Base-by-base conservation (phyloP, 2,113 vertebrate genomes). In the Ascaphus truei region DNA sequence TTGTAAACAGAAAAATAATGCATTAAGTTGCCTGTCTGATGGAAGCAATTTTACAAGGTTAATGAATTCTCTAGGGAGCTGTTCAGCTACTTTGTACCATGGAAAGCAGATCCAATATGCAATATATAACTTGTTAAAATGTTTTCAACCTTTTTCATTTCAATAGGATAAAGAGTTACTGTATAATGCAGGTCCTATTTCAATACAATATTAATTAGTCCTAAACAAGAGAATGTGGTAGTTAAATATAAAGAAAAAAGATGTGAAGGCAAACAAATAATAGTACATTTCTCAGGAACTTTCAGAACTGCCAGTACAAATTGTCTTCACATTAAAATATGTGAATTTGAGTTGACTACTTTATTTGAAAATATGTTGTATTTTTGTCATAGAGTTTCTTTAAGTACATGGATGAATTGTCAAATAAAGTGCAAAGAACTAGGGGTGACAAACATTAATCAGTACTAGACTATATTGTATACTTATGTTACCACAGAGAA, bases 171-270 rank as follows among this genome's bases (percentile, higher is more conserved):
- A 78, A 61, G 23, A 45, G 2, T 8, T n/a, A n/a, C n/a, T n/a
- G n/a, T n/a, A 6, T 31, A 5, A 1, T 23, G 39, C 5, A 10
- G 48, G 37, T 53, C 10, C 69, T 20, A 59, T 59, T 67, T 57
- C 50, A 50, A 34, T 71, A 75, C 72, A 61, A 60, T 76, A 51
- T 73, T 74, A 72, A 47, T 73, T 73, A 75, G 33, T 45, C 27
- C 29, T 9, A 9, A 52, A 29, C 20, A 60, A 53, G 47, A 72
- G 52, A 22, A 63, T 23, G 73, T 16, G 71, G 71, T 48, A 72
- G 74, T 73, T 22, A 67, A 62, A 8, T 67, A 37, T 11, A 73
- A 68, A 23, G 41, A 34, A 48, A 65, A 64, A 61, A 36, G 11
- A 23, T 74, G 31, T 62, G 74, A 73, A 68, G 65, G 26, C 10